Conservation (phyloP, 2,888 invertebrate species). For the Chouioia cunea region DNA sequence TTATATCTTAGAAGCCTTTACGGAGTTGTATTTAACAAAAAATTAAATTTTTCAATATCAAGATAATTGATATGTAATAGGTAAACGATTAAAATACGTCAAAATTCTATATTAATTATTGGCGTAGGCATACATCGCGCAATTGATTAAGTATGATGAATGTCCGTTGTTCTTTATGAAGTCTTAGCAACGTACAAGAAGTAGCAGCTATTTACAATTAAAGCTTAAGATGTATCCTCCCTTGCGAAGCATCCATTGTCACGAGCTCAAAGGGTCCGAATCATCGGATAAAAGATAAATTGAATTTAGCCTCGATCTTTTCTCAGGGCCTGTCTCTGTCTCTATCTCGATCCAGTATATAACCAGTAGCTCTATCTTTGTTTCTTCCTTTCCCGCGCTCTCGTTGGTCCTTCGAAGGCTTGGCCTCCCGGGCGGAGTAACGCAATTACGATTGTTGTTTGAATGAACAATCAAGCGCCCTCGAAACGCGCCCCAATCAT, state of each 20-base stretch:
- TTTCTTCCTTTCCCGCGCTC: slow-evolving; percentile 42
- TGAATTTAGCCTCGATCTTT: slow-evolving; percentile 20
- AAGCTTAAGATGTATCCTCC: too few species aligned
- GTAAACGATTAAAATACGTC: too few species aligned
- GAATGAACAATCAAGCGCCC: slow-evolving; percentile 70
- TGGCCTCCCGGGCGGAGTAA: slow-evolving; percentile 54
- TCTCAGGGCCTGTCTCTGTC: background rate
- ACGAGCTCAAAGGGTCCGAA: background rate
- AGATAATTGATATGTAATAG: too few species aligned
- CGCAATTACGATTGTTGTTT: slow-evolving; percentile 70
- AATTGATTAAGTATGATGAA: too few species aligned
- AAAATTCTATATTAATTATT: too few species aligned
- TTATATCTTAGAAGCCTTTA: too few species aligned
- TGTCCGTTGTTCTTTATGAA: too few species aligned
- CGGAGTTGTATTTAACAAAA: too few species aligned
- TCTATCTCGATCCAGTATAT: slow-evolving; percentile 5
- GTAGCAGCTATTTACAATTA: too few species aligned
- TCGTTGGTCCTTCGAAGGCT: slow-evolving; percentile 32
- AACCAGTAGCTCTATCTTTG: slow-evolving; percentile 38
- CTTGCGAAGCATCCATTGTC: background rate
- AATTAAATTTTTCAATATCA: too few species aligned
- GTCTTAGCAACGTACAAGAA: too few species aligned
- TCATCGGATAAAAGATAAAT: slow-evolving; percentile 17
- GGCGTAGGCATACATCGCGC: too few species aligned
- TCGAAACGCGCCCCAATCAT: slow-evolving; percentile 67